phyloP scores from a whole-genome alignment of 2,113 vertebrate genomes.

The Morone chrysops region DNA sequence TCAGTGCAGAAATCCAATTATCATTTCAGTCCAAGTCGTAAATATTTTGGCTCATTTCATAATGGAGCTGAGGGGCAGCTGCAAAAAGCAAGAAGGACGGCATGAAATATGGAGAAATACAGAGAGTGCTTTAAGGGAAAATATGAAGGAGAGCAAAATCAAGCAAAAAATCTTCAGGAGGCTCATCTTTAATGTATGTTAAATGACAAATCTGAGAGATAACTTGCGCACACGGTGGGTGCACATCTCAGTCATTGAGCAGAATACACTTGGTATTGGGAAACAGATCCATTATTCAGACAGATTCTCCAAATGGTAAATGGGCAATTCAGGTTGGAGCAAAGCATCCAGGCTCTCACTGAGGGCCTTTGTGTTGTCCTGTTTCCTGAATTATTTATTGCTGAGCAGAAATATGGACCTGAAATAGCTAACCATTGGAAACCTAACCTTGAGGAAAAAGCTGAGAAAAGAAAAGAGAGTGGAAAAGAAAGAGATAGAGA shows the following conservation, averaged over 20 bases:
- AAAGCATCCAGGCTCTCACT: conserved; percentile 37
- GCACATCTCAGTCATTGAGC: conserved; percentile 18
- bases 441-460: conserved; percentile 1
- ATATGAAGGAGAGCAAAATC: conserved; percentile 4
- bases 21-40: conserved; percentile 31
- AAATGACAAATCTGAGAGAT: neutral
- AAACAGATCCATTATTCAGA: conserved; percentile 64
- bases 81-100: neutral
- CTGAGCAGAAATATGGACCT: conserved; percentile 62
- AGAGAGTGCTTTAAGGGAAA: conserved; percentile 13
- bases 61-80: conserved; percentile 20
- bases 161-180: conserved; percentile 25
- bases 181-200: conserved; percentile 45
- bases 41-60: conserved; percentile 52
- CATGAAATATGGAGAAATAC: conserved; percentile 52
- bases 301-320: conserved; percentile 27
- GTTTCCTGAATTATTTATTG: conserved; percentile 76
- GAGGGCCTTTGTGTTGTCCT: conserved; percentile 69
- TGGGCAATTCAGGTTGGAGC: conserved; percentile 37
- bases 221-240: neutral
- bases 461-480: neutral
- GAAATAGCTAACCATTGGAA: conserved; percentile 57
- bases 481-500: neutral
- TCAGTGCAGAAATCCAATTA: conserved; percentile 15
- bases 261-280: conserved; percentile 20